These are phyloP conservation scores for Papilio helenus DNA, from an alignment of 1,140 invertebrate species.

Conservation along the genomic window DNA sequence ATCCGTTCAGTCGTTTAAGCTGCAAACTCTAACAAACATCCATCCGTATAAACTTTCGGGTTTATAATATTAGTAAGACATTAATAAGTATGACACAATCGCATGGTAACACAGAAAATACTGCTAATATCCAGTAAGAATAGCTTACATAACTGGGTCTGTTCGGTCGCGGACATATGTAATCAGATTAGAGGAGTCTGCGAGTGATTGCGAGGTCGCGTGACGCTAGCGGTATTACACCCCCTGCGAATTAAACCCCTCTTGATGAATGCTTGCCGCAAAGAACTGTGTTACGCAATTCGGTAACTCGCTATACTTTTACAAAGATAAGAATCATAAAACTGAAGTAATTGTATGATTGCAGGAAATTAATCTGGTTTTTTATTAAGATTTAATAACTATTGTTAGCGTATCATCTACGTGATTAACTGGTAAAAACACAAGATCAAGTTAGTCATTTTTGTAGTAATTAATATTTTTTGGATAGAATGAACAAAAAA, in stretches of 20 bases:
- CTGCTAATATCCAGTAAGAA: neutral
- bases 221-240: neutral
- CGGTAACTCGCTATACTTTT: neutral
- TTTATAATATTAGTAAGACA: too few species aligned
- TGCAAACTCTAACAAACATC: too few species aligned
- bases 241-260: slow-evolving; percentile 4
- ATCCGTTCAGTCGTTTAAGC: too few species aligned
- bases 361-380: neutral
- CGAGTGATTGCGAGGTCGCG: slow-evolving; percentile 29
- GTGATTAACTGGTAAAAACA: too few species aligned
- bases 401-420: too few species aligned
- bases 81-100: too few species aligned
- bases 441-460: too few species aligned
- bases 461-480: too few species aligned
- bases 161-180: neutral
- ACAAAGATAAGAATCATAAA: slow-evolving; percentile 7
- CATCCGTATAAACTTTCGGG: too few species aligned
- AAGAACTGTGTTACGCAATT: neutral
- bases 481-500: too few species aligned
- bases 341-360: neutral
- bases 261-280: slow-evolving; percentile 14
- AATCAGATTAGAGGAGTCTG: slow-evolving; percentile 31
- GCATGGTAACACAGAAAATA: neutral
- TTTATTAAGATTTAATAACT: neutral
- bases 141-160: neutral